A percentile compares a stretch with the other conserved stretches of the same genome.
Conservation (phyloP, 2,888 invertebrate species). For the Zelleria hepariella region DNA sequence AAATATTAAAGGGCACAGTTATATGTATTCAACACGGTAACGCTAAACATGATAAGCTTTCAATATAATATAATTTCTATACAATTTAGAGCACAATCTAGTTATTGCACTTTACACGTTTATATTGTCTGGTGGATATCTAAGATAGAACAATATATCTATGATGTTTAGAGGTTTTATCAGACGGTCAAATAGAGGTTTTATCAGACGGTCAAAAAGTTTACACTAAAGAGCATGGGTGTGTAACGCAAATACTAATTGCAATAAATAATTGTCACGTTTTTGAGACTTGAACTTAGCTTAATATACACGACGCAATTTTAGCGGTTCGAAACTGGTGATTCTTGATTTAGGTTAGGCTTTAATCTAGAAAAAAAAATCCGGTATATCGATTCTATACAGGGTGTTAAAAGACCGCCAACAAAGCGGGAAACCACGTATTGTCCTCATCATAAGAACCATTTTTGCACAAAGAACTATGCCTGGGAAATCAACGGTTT, state of each 20-base stretch:
- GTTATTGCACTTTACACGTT: slow-evolving; percentile 40
- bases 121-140: slow-evolving; percentile 33
- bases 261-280: background rate
- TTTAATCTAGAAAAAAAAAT: no score
- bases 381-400: no score
- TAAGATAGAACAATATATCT: background rate
- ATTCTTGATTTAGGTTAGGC: no score
- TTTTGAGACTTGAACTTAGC: background rate
- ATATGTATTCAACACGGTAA: background rate
- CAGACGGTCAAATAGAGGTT: background rate
- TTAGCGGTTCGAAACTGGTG: no score
- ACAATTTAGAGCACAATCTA: slow-evolving; percentile 37
- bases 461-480: no score
- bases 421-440: no score
- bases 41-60: background rate
- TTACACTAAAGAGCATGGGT: background rate
- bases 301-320: no score
- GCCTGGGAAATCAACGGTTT: no score
- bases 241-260: background rate
- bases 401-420: no score
- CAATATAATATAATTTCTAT: background rate
- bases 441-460: no score
- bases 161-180: background rate
- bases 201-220: no score
- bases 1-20: no score